phyloP scores from a whole-genome alignment of 2,797 vertebrate species.

The Cynopterus sphinx region DNA sequence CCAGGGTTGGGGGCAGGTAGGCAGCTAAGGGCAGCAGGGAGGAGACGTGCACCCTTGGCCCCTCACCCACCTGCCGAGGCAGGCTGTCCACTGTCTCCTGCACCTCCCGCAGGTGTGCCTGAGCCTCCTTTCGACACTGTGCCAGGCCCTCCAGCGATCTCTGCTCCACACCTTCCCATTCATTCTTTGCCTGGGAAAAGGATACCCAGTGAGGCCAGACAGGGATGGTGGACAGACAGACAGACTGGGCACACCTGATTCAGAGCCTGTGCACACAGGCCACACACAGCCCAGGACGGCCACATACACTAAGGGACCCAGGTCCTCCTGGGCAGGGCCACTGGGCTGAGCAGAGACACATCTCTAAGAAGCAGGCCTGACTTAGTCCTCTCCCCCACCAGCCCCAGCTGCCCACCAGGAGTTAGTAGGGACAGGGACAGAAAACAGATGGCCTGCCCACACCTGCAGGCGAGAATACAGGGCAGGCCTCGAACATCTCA shows the following conservation, averaged over 20 bases:
- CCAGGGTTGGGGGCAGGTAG: fast-evolving
- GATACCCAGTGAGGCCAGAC: background rate
- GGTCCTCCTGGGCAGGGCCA: background rate
- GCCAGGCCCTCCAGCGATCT: constrained; percentile 10
- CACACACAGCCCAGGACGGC: background rate
- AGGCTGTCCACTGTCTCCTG: constrained; percentile 54
- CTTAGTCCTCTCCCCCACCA: background rate
- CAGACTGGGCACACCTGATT: background rate
- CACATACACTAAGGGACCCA: background rate
- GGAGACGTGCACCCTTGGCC: fast-evolving
- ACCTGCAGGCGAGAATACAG: background rate
- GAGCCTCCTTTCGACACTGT: background rate
- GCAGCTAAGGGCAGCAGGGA: fast-evolving
- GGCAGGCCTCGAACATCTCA: background rate
- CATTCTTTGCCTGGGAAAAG: constrained; percentile 35
- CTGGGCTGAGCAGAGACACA: background rate
- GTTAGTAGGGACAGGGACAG: background rate
- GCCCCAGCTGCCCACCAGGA: background rate
- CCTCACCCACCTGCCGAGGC: constrained; percentile 58
- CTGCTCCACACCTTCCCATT: constrained; percentile 27
- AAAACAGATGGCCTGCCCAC: background rate
- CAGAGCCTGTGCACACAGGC: background rate
- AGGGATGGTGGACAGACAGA: background rate
- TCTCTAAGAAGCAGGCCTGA: background rate
- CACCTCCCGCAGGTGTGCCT: background rate